Percentiles rank a stretch among this genome's conserved stretches.
phyloP scores from a whole-genome alignment of 2,797 vertebrate genomes.

The Hoplostethus atlanticus region DNA sequence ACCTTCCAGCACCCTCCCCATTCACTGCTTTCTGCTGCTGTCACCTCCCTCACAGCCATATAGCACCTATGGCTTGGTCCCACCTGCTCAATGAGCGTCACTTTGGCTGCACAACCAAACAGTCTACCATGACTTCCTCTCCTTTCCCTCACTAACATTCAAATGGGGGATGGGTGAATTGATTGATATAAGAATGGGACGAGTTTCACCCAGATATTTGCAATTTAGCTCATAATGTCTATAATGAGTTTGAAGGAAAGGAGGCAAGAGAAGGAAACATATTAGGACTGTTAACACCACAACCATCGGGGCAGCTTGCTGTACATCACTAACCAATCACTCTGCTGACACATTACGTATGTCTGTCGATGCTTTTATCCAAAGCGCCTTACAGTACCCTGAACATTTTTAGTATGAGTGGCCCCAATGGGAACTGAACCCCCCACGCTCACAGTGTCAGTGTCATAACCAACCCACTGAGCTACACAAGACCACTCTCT shows the following conservation, averaged over 20 bases:
- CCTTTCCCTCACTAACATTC: constrained; percentile 44
- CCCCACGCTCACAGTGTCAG: constrained; percentile 58
- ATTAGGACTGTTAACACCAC: constrained; percentile 63
- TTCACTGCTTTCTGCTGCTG: constrained; percentile 64
- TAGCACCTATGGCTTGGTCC: constrained; percentile 47
- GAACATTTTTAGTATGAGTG: constrained; percentile 54
- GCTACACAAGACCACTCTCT: constrained; percentile 45
- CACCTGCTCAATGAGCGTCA: constrained; percentile 50
- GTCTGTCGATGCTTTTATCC: constrained; percentile 48
- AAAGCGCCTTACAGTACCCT: constrained; percentile 50
- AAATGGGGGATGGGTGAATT: constrained; percentile 23
- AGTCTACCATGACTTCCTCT: constrained; percentile 67
- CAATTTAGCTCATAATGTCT: not conserved
- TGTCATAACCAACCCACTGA: constrained; percentile 41
- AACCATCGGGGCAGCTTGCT: constrained; percentile 62
- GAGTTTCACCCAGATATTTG: not conserved
- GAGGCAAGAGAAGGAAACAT: constrained; percentile 55
- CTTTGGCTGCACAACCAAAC: constrained; percentile 62
- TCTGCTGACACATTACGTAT: constrained; percentile 51
- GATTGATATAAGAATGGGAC: constrained; percentile 2
- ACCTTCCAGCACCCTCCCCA: constrained; percentile 63
- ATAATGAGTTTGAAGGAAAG: constrained; percentile 18
- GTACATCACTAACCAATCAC: constrained; percentile 57
- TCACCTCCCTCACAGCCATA: constrained; percentile 53
- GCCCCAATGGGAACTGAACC: constrained; percentile 44